phyloP scores from a whole-genome alignment of 2,888 invertebrate species.

The Palloptera scutellata region DNA sequence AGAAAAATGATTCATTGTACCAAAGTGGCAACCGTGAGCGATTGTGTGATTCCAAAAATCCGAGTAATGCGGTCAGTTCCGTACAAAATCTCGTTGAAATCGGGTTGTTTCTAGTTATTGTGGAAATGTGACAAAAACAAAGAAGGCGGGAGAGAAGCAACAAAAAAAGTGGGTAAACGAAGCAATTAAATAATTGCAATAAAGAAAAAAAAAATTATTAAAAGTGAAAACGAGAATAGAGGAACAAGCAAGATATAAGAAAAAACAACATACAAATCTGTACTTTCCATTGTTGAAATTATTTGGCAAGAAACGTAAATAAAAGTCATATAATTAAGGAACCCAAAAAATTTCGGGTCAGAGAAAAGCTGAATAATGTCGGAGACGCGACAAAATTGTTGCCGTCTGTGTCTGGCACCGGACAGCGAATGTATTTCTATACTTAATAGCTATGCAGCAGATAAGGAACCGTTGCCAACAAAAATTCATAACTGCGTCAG shows the following conservation, averaged over 20 bases:
- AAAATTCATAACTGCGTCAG: constrained; percentile 64
- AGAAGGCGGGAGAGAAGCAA: constrained; percentile 33
- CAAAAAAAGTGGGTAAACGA: constrained; percentile 39
- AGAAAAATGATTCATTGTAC: no score
- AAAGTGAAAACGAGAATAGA: constrained; percentile 32
- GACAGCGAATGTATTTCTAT: constrained; percentile 65
- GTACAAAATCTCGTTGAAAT: constrained; percentile 37
- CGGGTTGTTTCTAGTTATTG: constrained; percentile 27
- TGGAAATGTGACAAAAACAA: constrained; percentile 25
- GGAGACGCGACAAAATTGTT: constrained; percentile 60
- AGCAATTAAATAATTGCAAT: constrained; percentile 30
- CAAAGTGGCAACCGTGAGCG: no score
- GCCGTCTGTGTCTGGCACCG: constrained; percentile 64
- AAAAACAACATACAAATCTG: constrained; percentile 26
- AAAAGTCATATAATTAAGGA: no score
- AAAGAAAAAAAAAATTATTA: constrained; percentile 22
- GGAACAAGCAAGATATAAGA: constrained; percentile 14
- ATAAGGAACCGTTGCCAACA: constrained; percentile 63
- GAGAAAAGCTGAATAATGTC: no score
- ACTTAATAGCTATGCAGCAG: constrained; percentile 64
- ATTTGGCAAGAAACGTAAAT: not conserved
- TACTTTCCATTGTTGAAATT: not conserved
- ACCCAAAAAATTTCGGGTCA: not conserved
- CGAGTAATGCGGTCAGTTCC: constrained; percentile 34
- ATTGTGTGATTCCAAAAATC: no score